Evolutionary conservation across 2,888 invertebrate species (phyloP), one percentile per base, ranked within the genome.

Genomic region (Ochlodes sylvanus): DNA sequence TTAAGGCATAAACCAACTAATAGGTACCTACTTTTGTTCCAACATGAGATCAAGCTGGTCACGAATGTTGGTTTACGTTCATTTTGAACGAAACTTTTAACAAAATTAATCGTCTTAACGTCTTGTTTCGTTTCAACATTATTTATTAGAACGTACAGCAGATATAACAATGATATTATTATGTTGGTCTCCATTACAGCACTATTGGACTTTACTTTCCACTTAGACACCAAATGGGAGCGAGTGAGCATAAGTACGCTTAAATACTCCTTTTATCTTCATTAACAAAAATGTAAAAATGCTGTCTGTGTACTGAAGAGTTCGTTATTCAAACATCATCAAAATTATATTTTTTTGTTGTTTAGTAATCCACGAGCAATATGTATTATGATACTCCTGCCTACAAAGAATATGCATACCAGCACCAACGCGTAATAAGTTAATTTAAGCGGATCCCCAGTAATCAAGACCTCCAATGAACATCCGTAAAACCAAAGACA

Each of bases 11-110:
- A 27, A 27, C 5, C 5, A 27, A 5, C 5, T 27, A 2, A 4
- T n/a, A 4, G 2, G 5, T 27, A 80, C 86, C 79, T 75, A 89
- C 89, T 74, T 57, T 77, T 81, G 14, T 70, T 72, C 89, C 88
- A 88, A 65, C 88, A 88, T 12, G 86, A 66, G 19, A 78, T 74
- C 12, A 71, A 70, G 15, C 76, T 80, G n/a, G 84, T 72, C 38
- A 88, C 68, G 73, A 79, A 76, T 0, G 87, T 86, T 0, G 88
- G 83, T 61, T 80, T 83, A 0, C 72, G 65, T 71, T 89, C 89
- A 70, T 89, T 87, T 57, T 73, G 66, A 3, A 89, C 76, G 10
- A 78, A 89, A 12, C 75, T 69, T 63, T 73, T 82, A 9, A 89
- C 70, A 67, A 88, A 87, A 58, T 76, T 41, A 12, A 76, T 68